Evolutionary conservation across 2,888 invertebrate species (phyloP), one percentile per base, ranked within the genome.

Genomic region (Amiota mariae): DNA sequence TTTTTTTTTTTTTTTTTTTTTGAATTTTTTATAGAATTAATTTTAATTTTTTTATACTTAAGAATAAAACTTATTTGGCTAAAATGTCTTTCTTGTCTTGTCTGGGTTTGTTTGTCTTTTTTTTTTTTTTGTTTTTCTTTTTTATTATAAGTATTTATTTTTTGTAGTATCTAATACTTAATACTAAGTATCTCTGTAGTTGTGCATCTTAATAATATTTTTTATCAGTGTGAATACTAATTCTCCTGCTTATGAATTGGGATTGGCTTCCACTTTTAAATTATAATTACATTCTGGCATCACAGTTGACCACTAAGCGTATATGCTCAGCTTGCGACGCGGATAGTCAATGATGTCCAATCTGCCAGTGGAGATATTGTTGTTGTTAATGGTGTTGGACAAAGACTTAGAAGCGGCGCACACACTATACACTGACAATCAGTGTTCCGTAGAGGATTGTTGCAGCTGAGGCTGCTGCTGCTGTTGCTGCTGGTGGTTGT

Each of bases 291-390:
- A 36, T 36, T 36, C 36, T 36, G 85, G 84, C 88, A 88, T 88
- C 87, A 88, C 87, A 88, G 88, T 87, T 79, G 78, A 77, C 84
- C 79, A 76, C 85, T 87, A 88, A 82, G 87, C 88, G 75, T 80
- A 80, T 57, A 88, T 87, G 80, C 88, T 83, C 75, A 88, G 84
- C 76, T 85, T 81, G 77, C 87, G 87, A 73, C 88, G 36, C 36
- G 36, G 82, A 76, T 85, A 85, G 78, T 36, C 70, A 0, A 24
- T 48, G n/a, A 20, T 59, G 57, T 15, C 57, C 11, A 59, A 11
- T 10, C 8, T 4, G 18, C 18, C 18, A 54, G 13, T 54, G 8
- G 11, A 54, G 74, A 76, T 54, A 13, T 8, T 54, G 10, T 54
- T 54, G 10, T 54, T 54, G 15, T 12, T 54, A 13, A n/a, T 54